Evolutionary conservation across 2,797 vertebrate genomes (phyloP), one percentile per base, ranked within the genome.

Genomic region (Sebastiscus albofasciatus): DNA sequence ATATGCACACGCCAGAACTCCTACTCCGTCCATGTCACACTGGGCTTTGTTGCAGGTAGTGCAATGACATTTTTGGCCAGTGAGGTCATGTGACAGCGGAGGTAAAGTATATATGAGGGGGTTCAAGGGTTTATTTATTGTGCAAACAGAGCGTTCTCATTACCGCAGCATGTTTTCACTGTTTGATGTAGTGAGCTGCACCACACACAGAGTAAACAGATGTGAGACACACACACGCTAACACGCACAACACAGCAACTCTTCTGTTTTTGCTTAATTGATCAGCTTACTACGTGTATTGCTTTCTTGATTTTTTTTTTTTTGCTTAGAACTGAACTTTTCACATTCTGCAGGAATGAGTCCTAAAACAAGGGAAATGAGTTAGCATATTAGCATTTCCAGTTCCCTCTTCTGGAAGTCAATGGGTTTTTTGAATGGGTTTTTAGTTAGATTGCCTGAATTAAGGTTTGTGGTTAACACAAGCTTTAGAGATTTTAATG

Each of bases 61-160:
- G 65, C 26, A 49, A 10, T 52, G 55, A 61, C 18, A 80, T 89
- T 52, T 83, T 71, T 87, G 39, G 8, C 12, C 58, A 8, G 59
- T 88, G 88, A 88, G 78, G 77, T 83, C 9, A 86, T 86, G 62
- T 75, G 73, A 76, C 73, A 65, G 67, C 1, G 2, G 58, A 61
- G 42, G 54, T 74, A 24, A 75, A 55, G 81, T 67, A 76, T 68
- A 22, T 81, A 18, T 67, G 68, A 67, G 56, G 8, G 29, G 29
- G 58, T 67, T 68, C 49, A 75, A 75, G 71, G 85, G 85, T 76
- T 82, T 91, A 64, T 90, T 90, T 87, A 39, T 76, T 73, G 56
- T 83, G 76, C 80, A 89, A 87, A 87, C 81, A 87, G 42, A 80
- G 42, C 66, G 46, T 77, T 62, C 6, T 77, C 56, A 84, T 82